Evolutionary conservation across 1,140 invertebrate species (phyloP).

Genomic region (Lordiphosa mommai): DNA sequence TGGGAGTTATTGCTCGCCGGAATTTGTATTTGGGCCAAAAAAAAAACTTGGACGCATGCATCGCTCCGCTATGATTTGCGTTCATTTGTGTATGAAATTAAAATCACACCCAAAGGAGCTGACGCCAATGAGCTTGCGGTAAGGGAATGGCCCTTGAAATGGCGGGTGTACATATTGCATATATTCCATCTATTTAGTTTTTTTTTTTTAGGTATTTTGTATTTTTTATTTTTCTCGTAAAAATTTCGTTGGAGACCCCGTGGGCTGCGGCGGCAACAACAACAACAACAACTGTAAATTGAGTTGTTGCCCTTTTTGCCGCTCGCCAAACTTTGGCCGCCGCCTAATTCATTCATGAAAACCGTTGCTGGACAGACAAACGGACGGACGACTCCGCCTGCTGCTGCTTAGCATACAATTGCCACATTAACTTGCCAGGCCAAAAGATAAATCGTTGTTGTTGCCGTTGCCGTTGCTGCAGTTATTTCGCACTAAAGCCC

Average conservation of each 20-base stretch:
- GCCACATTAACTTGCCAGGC: constrained; percentile 73
- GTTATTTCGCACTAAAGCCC: constrained; percentile 67
- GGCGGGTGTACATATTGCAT: constrained; percentile 18
- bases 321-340: constrained; percentile 60
- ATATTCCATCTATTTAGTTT: background rate
- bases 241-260: too few species aligned
- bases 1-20: constrained; percentile 68
- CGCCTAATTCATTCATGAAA: constrained; percentile 74
- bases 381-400: constrained; percentile 14
- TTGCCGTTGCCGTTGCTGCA: constrained; percentile 37
- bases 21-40: constrained; percentile 4
- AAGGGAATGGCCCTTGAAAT: constrained; percentile 41
- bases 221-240: constrained; percentile 4
- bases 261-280: too few species aligned
- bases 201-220: too few species aligned
- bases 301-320: constrained; percentile 71
- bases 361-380: constrained; percentile 44
- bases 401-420: constrained; percentile 75
- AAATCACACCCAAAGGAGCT: constrained; percentile 77
- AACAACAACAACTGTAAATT: constrained; percentile 68
- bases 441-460: constrained; percentile 70
- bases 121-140: constrained; percentile 22
- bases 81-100: constrained; percentile 79
- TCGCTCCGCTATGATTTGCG: constrained; percentile 50
- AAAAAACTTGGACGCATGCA: too few species aligned